Percentiles rank a stretch among this genome's conserved stretches.
These are phyloP conservation scores for Babylonia areolata DNA, from an alignment of 1,140 invertebrate genomes.

Conservation along the genomic window DNA sequence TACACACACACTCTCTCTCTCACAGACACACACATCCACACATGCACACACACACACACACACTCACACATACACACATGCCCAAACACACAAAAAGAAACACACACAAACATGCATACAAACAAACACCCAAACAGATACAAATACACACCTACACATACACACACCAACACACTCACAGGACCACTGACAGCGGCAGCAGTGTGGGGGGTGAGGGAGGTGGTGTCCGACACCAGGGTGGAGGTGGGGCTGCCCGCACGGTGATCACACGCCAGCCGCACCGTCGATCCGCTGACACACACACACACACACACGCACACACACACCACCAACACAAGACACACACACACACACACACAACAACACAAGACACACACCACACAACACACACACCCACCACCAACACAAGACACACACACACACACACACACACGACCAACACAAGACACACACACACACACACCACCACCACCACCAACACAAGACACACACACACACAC, in stretches of 20 bases:
- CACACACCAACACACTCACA: not conserved
- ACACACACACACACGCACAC: not conserved
- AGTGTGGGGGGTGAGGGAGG: slow-evolving; percentile 14
- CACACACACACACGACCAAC: not conserved
- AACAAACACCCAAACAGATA: too few relatives aligned
- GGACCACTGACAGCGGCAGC: not conserved
- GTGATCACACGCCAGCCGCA: slow-evolving; percentile 50
- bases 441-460: too few relatives aligned
- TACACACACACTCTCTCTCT: too few relatives aligned
- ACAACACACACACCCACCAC: not conserved
- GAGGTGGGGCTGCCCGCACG: slow-evolving; percentile 61
- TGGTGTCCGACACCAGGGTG: slow-evolving; percentile 49
- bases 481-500: not conserved
- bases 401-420: not conserved
- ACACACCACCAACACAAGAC: not conserved
- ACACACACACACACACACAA: not conserved
- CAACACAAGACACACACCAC: not conserved
- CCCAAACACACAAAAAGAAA: too few relatives aligned
- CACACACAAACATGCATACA: too few relatives aligned
- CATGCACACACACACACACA: too few relatives aligned
- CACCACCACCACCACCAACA: too few relatives aligned
- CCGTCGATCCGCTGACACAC: slow-evolving; percentile 53
- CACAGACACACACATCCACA: too few relatives aligned
- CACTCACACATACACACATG: too few relatives aligned
- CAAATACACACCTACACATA: too few relatives aligned